Base-by-base conservation (phyloP, 2,113 vertebrate species). In the Trinectes maculatus region DNA sequence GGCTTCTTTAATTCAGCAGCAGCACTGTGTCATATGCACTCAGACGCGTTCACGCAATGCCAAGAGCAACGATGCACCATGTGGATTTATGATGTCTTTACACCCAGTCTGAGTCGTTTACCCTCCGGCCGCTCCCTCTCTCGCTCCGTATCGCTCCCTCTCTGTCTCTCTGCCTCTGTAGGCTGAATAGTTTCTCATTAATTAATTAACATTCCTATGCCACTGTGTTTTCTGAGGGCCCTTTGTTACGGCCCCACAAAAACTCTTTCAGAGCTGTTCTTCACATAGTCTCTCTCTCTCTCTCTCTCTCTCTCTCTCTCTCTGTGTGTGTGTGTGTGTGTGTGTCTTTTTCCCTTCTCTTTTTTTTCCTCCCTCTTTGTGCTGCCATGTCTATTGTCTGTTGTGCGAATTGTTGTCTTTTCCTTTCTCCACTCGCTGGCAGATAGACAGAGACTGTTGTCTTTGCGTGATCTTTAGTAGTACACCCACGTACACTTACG, bases 201-300 rank as follows among this genome's bases (percentile, higher is more conserved):
- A 92, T 92, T 93, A 89, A 92, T 93, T 92, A 92, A 91, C 87
- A 92, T 93, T 93, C 89, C 89, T 88, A 72, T 83, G 87, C 82
- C 80, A 81, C 78, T 85, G 73, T 90, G 89, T 90, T 89, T 88
- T 91, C 85, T 89, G 88, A 89, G 87, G 84, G 82, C 58, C 63
- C 87, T 91, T 91, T 91, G 89, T 91, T 88, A 89, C 46, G 72
- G 63, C 60, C 80, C 84, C 71, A 86, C 86, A 87, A 89, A 91
- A 91, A 54, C 59, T 88, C 87, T 87, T 89, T 90, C 80, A 90
- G 81, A 82, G 84, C 79, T 34, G 61, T 77, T 89, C 86, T 80
- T 85, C 87, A 83, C 84, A 89, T 85, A 77, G 71, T 83, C 62
- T 67, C 66, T 75, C 78, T 71, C 52, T 57, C 83, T 55, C 47